phyloP scores from a whole-genome alignment of 1,140 invertebrate species.

The Daktulosphaira vitifoliae region DNA sequence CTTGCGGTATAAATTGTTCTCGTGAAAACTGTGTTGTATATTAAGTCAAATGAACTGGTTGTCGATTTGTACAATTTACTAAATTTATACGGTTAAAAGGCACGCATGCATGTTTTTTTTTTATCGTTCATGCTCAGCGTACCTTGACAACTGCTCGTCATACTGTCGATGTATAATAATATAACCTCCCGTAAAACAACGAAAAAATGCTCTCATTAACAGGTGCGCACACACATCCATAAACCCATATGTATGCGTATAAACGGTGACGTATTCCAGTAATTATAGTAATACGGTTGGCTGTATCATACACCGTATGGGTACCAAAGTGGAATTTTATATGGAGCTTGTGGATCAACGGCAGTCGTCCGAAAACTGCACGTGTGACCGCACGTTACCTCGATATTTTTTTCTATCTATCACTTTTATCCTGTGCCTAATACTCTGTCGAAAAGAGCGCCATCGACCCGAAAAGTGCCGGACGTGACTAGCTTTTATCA shows the following conservation, averaged over 20 bases:
- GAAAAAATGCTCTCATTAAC: slow-evolving; percentile 24
- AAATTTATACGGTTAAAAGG: background rate
- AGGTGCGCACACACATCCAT: background rate
- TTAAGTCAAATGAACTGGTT: no score
- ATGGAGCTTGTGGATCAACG: no score
- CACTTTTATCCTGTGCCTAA: no score
- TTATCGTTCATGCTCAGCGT: background rate
- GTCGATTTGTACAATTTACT: no score
- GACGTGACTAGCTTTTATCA: no score
- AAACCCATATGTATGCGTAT: background rate
- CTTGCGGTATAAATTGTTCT: no score
- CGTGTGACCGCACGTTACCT: slow-evolving; percentile 1
- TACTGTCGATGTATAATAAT: background rate
- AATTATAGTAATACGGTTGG: slow-evolving; percentile 3
- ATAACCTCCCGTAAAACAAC: background rate
- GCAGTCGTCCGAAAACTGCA: slow-evolving; percentile 21
- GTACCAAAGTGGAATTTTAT: background rate
- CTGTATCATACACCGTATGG: background rate
- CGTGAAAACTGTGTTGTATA: no score
- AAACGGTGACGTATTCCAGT: slow-evolving; percentile 10
- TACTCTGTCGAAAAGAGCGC: no score
- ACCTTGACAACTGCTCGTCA: background rate
- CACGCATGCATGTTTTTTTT: background rate
- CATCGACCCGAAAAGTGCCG: no score
- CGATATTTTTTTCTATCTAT: no score